These are phyloP conservation scores for Druceiella hillmani DNA, from an alignment of 2,888 invertebrate genomes.

Conservation along the genomic window DNA sequence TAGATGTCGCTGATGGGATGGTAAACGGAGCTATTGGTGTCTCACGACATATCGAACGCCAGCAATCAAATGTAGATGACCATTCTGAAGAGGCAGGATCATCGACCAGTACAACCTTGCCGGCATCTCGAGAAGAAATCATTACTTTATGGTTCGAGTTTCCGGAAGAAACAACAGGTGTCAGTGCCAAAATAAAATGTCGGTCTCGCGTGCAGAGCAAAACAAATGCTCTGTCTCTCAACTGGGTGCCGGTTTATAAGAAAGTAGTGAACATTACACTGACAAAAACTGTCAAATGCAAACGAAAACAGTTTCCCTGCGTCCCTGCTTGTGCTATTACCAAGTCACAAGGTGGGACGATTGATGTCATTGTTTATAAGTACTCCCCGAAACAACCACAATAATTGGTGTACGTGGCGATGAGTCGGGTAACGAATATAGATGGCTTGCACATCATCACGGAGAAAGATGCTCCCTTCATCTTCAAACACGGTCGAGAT, in stretches of 20 bases:
- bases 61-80: conserved; percentile 12
- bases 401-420: conserved; percentile 18
- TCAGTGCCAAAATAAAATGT: conserved; percentile 17
- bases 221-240: conserved; percentile 16
- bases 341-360: conserved; percentile 23
- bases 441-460: conserved; percentile 16
- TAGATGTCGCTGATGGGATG: conserved; percentile 29
- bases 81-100: conserved; percentile 16
- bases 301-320: conserved; percentile 21
- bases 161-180: conserved; percentile 16
- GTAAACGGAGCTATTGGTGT: conserved; percentile 28
- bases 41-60: conserved; percentile 26
- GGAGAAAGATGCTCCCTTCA: conserved; percentile 15
- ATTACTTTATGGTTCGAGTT: conserved; percentile 21
- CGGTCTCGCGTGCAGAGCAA: conserved; percentile 13
- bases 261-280: conserved; percentile 20
- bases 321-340: conserved; percentile 19
- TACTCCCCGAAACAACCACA: conserved; percentile 20
- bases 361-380: conserved; percentile 21
- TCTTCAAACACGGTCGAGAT: conserved; percentile 5
- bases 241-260: conserved; percentile 18
- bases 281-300: conserved; percentile 22
- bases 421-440: conserved; percentile 10
- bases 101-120: conserved; percentile 15
- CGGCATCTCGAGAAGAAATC: conserved; percentile 18